A percentile compares a stretch with the other conserved stretches of the same genome.
Conservation (phyloP, 1,140 invertebrate genomes). For the Hylaeus anthracinus region DNA sequence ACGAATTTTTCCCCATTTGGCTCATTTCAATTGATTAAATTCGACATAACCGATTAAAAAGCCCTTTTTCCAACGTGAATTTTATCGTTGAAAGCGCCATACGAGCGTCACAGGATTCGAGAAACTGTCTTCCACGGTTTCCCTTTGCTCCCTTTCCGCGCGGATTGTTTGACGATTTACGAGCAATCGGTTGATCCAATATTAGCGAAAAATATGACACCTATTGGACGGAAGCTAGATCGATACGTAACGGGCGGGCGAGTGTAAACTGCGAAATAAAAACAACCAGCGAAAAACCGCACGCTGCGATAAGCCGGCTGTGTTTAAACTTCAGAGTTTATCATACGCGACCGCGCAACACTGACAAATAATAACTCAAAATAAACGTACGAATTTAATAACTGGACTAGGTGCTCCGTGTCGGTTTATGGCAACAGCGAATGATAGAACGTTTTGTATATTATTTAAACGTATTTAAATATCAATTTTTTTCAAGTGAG, state of each 20-base stretch:
- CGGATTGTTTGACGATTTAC: background rate
- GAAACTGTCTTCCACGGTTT: background rate
- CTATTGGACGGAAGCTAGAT: conserved; percentile 19
- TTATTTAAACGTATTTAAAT: too few relatives aligned
- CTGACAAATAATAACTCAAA: conserved; percentile 32
- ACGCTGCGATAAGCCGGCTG: conserved; percentile 23
- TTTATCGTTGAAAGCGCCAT: too few relatives aligned
- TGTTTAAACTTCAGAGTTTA: conserved; percentile 36
- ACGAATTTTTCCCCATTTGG: too few relatives aligned
- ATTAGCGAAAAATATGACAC: conserved; percentile 35
- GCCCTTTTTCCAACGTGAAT: too few relatives aligned
- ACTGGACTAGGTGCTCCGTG: background rate
- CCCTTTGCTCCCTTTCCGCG: background rate
- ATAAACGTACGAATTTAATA: conserved; percentile 17
- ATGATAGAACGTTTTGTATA: too few relatives aligned
- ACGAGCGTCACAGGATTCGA: background rate
- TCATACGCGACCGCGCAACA: conserved; percentile 14
- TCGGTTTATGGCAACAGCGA: background rate
- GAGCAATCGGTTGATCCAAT: conserved; percentile 17
- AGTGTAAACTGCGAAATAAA: conserved; percentile 26
- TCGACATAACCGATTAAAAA: too few relatives aligned
- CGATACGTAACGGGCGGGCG: background rate
- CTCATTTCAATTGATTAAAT: too few relatives aligned
- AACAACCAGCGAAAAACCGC: conserved; percentile 25
- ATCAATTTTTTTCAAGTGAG: too few relatives aligned